Percentiles rank a stretch among this genome's conserved stretches.
phyloP scores from a whole-genome alignment of 2,113 vertebrate species.

The cattle (Bos taurus) region DNA sequence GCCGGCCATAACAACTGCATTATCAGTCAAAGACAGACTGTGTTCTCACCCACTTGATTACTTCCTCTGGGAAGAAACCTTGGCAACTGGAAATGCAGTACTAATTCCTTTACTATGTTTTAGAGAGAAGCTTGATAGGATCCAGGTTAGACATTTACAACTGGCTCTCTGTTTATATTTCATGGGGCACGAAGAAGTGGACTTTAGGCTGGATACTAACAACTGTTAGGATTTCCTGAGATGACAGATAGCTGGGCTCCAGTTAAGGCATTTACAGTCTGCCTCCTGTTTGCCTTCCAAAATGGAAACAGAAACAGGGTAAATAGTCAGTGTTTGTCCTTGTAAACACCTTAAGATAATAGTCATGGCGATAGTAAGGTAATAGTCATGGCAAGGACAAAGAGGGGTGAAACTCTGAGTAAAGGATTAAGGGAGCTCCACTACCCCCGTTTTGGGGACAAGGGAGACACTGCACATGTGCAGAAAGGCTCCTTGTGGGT shows the following conservation, averaged over 20 bases:
- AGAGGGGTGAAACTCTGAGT: not conserved
- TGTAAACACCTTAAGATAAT: not conserved
- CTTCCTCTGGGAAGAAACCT: not conserved
- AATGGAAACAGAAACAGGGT: not conserved
- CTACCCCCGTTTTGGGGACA: not conserved
- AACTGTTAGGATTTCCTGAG: not conserved
- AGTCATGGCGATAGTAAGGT: not conserved
- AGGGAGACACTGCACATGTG: not conserved
- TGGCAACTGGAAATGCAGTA: not conserved
- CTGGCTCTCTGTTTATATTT: not conserved
- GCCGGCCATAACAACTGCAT: rapidly evolving
- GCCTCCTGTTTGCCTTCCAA: not conserved
- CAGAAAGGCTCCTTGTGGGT: not conserved
- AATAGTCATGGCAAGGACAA: not conserved
- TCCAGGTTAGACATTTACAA: not conserved
- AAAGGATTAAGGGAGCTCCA: not conserved
- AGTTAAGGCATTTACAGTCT: not conserved
- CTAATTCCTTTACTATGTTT: not conserved
- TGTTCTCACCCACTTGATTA: not conserved
- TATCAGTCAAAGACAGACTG: not conserved
- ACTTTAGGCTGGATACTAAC: not conserved
- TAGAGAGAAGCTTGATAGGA: not conserved
- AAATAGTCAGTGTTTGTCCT: not conserved
- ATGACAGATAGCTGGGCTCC: not conserved
- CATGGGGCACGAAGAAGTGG: not conserved